Percentiles rank a stretch among this genome's conserved stretches.
Evolutionary conservation across 2,797 vertebrate species (phyloP).

Genomic region (Strix occidentalis): DNA sequence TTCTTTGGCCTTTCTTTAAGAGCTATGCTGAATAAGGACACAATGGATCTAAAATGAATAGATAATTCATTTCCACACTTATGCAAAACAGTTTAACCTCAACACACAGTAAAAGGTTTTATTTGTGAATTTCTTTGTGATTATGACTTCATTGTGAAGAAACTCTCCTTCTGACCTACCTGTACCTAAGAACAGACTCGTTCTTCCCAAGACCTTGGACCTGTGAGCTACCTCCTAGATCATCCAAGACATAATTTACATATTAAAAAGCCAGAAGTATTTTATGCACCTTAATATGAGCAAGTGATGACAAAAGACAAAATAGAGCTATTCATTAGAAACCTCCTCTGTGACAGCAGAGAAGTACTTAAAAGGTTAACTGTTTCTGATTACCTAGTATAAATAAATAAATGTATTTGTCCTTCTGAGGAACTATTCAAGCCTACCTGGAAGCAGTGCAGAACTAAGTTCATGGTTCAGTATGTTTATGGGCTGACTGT

Average conservation of each 20-base stretch:
- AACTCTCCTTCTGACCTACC: not conserved
- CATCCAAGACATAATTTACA: not conserved
- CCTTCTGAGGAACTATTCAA: not conserved
- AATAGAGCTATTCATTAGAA: not conserved
- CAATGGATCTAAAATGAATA: slow-evolving; percentile 15
- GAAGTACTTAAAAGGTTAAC: not conserved
- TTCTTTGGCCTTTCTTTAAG: slow-evolving; percentile 30
- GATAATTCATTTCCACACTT: slow-evolving; percentile 38
- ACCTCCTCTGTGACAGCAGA: not conserved
- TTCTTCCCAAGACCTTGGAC: not conserved
- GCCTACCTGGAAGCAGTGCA: not conserved
- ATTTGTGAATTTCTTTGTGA: slow-evolving; percentile 1
- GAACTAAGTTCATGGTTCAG: not conserved
- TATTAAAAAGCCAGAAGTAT: not conserved
- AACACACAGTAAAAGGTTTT: not conserved
- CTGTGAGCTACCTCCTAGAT: not conserved
- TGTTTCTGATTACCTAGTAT: not conserved
- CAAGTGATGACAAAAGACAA: not conserved
- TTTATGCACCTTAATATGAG: not conserved
- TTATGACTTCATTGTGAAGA: not conserved
- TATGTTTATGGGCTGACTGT: not conserved
- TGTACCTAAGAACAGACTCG: not conserved
- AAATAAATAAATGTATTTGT: not conserved
- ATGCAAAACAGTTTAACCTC: slow-evolving; percentile 39
- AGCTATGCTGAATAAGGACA: not conserved